Conservation (phyloP, 1,140 invertebrate genomes). For the Chlorops oryzae region DNA sequence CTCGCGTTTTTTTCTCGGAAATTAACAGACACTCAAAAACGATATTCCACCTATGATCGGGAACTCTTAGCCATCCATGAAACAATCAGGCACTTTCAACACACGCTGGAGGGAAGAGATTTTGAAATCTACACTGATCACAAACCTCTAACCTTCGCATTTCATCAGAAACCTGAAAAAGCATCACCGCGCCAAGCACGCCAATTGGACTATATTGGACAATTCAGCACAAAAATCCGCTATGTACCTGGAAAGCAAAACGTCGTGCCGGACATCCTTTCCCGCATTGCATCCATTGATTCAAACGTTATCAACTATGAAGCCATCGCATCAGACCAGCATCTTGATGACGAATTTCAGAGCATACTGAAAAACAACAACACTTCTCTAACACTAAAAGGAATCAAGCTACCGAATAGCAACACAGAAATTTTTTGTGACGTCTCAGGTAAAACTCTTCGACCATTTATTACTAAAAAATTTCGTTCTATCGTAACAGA, state of each 20-base stretch:
- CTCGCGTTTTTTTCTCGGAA: conserved; percentile 46
- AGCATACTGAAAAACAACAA: neutral
- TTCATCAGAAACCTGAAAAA: conserved; percentile 28
- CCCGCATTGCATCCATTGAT: neutral
- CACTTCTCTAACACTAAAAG: neutral
- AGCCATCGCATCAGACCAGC: neutral
- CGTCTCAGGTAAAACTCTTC: conserved; percentile 8
- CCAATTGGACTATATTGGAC: conserved; percentile 24
- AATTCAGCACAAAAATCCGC: conserved; percentile 21
- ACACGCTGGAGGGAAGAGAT: conserved; percentile 35
- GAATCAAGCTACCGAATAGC: neutral
- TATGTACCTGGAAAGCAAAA: conserved; percentile 10
- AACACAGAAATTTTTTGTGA: conserved; percentile 8
- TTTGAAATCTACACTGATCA: conserved; percentile 37
- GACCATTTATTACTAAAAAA: conserved; percentile 23
- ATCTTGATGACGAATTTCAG: neutral
- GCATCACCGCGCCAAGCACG: conserved; percentile 28
- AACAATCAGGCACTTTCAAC: conserved; percentile 32
- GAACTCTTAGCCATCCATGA: conserved; percentile 44
- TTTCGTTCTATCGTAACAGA: conserved; percentile 9
- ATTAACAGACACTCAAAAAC: conserved; percentile 23
- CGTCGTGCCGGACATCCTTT: conserved; percentile 30
- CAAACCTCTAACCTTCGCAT: conserved; percentile 32
- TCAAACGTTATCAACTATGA: neutral
- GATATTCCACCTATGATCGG: conserved; percentile 37